A percentile compares a stretch with the other conserved stretches of the same genome.
phyloP scores from a whole-genome alignment of 2,113 vertebrate genomes.

The Apodemus sylvaticus region DNA sequence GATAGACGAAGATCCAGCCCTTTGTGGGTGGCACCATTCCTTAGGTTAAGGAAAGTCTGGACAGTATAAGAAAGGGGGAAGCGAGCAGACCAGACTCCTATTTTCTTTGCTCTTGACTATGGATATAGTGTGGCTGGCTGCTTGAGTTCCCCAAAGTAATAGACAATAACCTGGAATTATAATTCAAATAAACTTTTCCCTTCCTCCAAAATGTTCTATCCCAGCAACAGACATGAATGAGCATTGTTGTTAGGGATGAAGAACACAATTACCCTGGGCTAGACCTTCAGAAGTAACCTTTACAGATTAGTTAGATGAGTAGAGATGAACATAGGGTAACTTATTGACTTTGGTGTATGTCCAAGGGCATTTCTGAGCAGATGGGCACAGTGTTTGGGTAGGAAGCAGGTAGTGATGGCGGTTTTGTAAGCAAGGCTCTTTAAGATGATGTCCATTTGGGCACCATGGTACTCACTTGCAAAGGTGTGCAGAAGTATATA shows the following conservation, averaged over 20 bases:
- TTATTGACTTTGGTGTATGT: background rate
- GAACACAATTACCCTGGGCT: background rate
- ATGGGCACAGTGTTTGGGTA: background rate
- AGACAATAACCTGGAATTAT: background rate
- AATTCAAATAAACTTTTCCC: background rate
- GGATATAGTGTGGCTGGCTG: background rate
- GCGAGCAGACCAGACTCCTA: background rate
- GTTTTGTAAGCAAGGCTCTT: background rate
- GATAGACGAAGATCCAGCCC: no score
- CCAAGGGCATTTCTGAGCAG: background rate
- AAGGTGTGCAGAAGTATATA: background rate
- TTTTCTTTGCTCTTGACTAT: background rate
- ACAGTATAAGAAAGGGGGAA: background rate
- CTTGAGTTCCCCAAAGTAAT: background rate
- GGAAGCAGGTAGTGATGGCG: background rate
- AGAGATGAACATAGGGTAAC: no score
- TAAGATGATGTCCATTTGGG: background rate
- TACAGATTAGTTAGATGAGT: background rate
- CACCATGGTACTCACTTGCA: background rate
- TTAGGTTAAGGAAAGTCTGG: background rate
- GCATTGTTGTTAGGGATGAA: background rate
- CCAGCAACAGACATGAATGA: background rate
- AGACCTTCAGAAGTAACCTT: background rate
- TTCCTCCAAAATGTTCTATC: background rate
- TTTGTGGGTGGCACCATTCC: background rate